A percentile compares a stretch with the other conserved stretches of the same genome.
These are phyloP conservation scores for Phoebastria nigripes DNA, from an alignment of 2,797 vertebrate genomes.

Conservation along the genomic window DNA sequence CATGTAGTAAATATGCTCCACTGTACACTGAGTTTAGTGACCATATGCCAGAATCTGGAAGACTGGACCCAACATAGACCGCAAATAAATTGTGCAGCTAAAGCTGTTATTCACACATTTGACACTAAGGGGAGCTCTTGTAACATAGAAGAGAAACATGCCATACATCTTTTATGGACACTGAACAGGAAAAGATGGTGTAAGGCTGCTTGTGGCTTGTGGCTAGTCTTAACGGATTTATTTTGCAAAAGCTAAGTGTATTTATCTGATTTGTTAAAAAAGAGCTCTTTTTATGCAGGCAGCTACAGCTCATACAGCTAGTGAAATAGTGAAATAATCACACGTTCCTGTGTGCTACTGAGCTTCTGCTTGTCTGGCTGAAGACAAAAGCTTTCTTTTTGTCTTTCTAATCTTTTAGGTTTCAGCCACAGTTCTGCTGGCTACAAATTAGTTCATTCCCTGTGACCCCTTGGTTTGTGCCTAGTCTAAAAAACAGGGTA, in stretches of 20 bases:
- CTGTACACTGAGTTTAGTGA: background rate
- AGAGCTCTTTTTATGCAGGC: background rate
- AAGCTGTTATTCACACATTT: background rate
- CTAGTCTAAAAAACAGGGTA: background rate
- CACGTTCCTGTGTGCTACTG: fast-evolving
- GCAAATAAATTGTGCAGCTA: background rate
- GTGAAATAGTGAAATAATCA: background rate
- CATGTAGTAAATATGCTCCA: background rate
- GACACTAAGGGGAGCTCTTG: constrained; percentile 36
- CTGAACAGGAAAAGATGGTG: background rate
- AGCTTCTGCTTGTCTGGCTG: background rate
- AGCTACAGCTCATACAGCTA: background rate
- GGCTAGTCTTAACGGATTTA: background rate
- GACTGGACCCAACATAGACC: fast-evolving
- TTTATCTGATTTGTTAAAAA: background rate
- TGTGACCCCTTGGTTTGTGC: background rate
- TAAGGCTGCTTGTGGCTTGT: background rate
- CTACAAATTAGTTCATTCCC: background rate
- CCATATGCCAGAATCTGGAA: background rate
- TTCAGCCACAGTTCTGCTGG: background rate
- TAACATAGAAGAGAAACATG: background rate
- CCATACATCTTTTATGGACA: fast-evolving
- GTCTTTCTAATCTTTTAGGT: background rate
- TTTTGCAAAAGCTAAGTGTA: background rate
- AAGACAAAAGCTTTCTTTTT: background rate